These are phyloP conservation scores for Hycleus cichorii DNA, from an alignment of 1,140 invertebrate genomes.

Conservation along the genomic window DNA sequence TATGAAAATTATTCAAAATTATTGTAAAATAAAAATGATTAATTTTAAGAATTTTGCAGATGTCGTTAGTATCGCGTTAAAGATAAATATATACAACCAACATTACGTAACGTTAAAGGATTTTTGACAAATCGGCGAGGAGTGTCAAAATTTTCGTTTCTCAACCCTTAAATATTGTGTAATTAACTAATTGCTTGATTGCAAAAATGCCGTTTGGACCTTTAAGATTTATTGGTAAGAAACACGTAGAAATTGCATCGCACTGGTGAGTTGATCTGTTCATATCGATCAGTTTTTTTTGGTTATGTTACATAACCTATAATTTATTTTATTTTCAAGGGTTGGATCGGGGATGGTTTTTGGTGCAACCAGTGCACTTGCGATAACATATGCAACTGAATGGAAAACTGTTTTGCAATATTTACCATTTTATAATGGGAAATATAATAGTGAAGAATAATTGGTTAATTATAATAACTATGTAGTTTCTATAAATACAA, in stretches of 20 bases:
- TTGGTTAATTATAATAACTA: neutral
- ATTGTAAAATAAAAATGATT: too few species aligned
- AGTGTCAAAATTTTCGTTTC: too few species aligned
- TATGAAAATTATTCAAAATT: too few species aligned
- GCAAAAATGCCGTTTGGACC: neutral
- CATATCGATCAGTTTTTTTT: neutral
- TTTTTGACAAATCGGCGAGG: too few species aligned
- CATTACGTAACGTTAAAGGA: too few species aligned
- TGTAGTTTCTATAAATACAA: neutral
- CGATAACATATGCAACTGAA: constrained; percentile 63
- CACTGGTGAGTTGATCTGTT: constrained; percentile 25
- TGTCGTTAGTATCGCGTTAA: too few species aligned
- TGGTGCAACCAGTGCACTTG: constrained; percentile 50
- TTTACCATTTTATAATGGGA: constrained; percentile 65
- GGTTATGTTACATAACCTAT: constrained; percentile 13
- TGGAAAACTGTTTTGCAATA: constrained; percentile 65
- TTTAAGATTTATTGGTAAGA: constrained; percentile 28
- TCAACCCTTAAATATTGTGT: too few species aligned
- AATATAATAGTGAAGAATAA: constrained; percentile 51
- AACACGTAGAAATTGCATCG: constrained; percentile 30
- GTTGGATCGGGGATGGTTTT: constrained; percentile 51
- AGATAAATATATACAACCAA: too few species aligned
- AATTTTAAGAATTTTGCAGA: too few species aligned
- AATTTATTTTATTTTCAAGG: constrained; percentile 42
- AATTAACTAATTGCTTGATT: too few species aligned